phyloP scores from a whole-genome alignment of 2,888 invertebrate species.

The Leptogaster cylindrica region DNA sequence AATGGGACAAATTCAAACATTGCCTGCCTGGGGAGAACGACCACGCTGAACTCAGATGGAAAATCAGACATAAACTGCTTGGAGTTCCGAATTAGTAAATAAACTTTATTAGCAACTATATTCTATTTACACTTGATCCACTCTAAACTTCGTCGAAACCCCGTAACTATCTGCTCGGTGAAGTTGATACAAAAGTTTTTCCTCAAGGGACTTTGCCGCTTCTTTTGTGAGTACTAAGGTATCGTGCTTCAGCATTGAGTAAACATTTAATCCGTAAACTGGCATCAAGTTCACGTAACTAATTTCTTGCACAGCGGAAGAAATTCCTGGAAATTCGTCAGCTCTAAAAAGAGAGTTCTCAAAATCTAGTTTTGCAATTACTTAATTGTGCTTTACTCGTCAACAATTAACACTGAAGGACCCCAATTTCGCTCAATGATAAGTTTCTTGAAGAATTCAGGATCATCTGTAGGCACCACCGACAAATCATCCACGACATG shows the following conservation, averaged over 20 bases:
- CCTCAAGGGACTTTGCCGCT: conserved; percentile 85
- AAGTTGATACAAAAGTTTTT: conserved; percentile 73
- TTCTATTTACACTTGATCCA: conserved; percentile 66
- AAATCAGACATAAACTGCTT: conserved; percentile 72
- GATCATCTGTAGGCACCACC: conserved; percentile 83
- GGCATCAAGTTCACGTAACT: conserved; percentile 93
- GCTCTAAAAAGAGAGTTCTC: conserved; percentile 67
- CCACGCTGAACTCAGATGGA: conserved; percentile 73
- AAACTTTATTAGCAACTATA: conserved; percentile 4
- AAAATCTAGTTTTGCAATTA: not conserved
- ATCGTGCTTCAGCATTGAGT: conserved; percentile 95
- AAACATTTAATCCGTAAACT: conserved; percentile 92
- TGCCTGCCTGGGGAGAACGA: conserved; percentile 76
- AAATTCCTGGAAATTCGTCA: conserved; percentile 86
- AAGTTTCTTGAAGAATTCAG: conserved; percentile 78
- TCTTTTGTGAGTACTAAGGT: conserved; percentile 86
- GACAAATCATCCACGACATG: conserved; percentile 88
- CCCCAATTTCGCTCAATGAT: conserved; percentile 92
- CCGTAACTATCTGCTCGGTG: conserved; percentile 66
- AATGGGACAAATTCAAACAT: conserved; percentile 75
- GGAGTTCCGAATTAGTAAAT: conserved; percentile 53
- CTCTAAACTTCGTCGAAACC: conserved; percentile 64
- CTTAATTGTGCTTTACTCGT: conserved; percentile 78
- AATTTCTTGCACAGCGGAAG: conserved; percentile 81
- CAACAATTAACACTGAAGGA: conserved; percentile 90